Evolutionary conservation across 2,113 vertebrate genomes (phyloP).

Genomic region (Thoracochromis brauschi): DNA sequence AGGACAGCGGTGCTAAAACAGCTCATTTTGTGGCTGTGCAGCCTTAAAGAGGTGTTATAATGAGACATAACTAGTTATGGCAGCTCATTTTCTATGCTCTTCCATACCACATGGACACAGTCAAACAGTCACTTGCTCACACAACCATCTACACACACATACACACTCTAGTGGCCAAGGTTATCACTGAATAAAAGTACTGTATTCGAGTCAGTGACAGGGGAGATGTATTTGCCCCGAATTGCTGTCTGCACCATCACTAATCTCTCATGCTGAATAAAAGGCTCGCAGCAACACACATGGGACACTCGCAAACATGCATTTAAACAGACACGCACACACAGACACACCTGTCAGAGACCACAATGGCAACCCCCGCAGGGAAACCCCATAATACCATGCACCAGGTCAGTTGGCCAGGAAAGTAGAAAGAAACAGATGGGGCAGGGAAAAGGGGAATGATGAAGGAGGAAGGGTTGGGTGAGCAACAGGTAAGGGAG

Average conservation of each 20-base stretch:
- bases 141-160: not conserved
- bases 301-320: not conserved
- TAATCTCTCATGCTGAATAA: constrained; percentile 25
- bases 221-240: not conserved
- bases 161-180: not conserved
- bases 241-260: not conserved
- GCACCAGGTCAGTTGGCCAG: constrained; percentile 34
- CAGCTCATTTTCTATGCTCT: constrained; percentile 50
- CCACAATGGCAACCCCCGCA: constrained; percentile 20
- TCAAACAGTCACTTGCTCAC: not conserved
- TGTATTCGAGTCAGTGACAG: constrained; percentile 1
- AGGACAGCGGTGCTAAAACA: constrained; percentile 46
- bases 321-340: not conserved
- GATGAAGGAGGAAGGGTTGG: constrained; percentile 6
- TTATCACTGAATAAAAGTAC: constrained; percentile 4
- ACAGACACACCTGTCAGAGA: constrained; percentile 46
- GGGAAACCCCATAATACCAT: constrained; percentile 34
- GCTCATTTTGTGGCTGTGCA: constrained; percentile 34
- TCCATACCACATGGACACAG: constrained; percentile 21
- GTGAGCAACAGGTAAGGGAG: constrained; percentile 42
- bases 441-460: constrained; percentile 14
- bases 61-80: constrained; percentile 60
- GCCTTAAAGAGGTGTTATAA: constrained; percentile 49
- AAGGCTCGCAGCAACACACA: constrained; percentile 7
- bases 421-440: constrained; percentile 43